These are phyloP conservation scores for Odocoileus hemionus DNA, from an alignment of 2,113 vertebrate species.

Conservation along the genomic window DNA sequence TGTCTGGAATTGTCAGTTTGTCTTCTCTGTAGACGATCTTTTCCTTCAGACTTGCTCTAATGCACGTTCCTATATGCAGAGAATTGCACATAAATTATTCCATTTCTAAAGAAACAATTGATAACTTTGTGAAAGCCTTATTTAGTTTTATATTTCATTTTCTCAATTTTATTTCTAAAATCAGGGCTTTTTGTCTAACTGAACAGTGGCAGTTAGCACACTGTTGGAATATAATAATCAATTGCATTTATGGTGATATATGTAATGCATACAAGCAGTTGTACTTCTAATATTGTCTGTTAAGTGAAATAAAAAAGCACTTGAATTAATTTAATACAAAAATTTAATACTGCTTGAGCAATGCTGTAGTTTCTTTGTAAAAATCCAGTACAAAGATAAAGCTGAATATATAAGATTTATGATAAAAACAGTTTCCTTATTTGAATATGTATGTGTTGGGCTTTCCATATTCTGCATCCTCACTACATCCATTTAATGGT, in stretches of 20 bases:
- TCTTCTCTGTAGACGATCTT: not conserved
- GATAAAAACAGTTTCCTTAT: slow-evolving; percentile 25
- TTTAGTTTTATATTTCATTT: not conserved
- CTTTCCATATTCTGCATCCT: slow-evolving; percentile 18
- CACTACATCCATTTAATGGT: slow-evolving; percentile 32
- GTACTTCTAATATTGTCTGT: slow-evolving; percentile 6
- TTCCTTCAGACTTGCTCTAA: not conserved
- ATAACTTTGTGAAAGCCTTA: not conserved
- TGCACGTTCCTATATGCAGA: not conserved
- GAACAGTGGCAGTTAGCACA: not conserved
- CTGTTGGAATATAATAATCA: slow-evolving; percentile 18
- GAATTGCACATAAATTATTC: not conserved
- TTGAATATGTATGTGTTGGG: slow-evolving; percentile 48
- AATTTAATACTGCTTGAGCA: slow-evolving; percentile 41
- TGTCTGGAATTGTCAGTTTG: not conserved
- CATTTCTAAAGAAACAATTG: slow-evolving; percentile 25
- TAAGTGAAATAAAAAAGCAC: slow-evolving; percentile 13
- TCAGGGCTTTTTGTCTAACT: slow-evolving; percentile 3
- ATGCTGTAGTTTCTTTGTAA: slow-evolving; percentile 39
- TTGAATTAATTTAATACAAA: slow-evolving; percentile 50
- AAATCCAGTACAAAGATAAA: slow-evolving; percentile 8
- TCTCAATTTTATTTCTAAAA: slow-evolving; percentile 47
- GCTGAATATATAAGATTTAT: not conserved
- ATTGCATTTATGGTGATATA: slow-evolving; percentile 36
- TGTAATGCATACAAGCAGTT: slow-evolving; percentile 26